A percentile compares a stretch with the other conserved stretches of the same genome.
Evolutionary conservation across 2,888 invertebrate genomes (phyloP).

Genomic region (Selenia dentaria): DNA sequence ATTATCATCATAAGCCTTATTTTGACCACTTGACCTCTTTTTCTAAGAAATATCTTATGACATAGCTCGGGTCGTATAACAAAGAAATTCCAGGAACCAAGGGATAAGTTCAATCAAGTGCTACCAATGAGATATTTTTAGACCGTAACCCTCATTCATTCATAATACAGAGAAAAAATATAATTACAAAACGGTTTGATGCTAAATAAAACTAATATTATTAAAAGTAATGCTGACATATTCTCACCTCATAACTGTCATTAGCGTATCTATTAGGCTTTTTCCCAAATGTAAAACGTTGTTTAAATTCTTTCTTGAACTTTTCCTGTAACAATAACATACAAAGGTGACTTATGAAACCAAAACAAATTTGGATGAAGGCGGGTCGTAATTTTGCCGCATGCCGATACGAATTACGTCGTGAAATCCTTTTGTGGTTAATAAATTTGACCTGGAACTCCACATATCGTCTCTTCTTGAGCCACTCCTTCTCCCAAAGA

Average conservation of each 20-base stretch:
- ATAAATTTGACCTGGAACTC: constrained; percentile 24
- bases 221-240: too few relatives aligned
- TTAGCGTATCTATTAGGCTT: constrained; percentile 68
- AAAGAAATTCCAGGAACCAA: too few relatives aligned
- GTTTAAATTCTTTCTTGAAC: constrained; percentile 91
- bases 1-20: too few relatives aligned
- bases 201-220: too few relatives aligned
- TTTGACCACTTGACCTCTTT: too few relatives aligned
- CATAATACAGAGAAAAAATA: too few relatives aligned
- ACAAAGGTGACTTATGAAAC: constrained; percentile 9
- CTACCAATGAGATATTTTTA: too few relatives aligned
- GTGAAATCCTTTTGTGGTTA: constrained; percentile 14
- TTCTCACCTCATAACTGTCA: constrained; percentile 76
- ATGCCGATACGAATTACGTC: constrained; percentile 28
- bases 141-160: too few relatives aligned
- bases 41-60: too few relatives aligned
- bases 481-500: constrained; percentile 5
- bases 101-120: too few relatives aligned
- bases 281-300: constrained; percentile 86
- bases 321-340: constrained; percentile 86
- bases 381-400: constrained; percentile 20
- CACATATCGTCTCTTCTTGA: constrained; percentile 12
- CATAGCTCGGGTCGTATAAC: too few relatives aligned
- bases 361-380: constrained; percentile 22
- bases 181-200: too few relatives aligned